These are phyloP conservation scores for Panthera tigris DNA, from an alignment of 2,113 vertebrate species.

Conservation along the genomic window DNA sequence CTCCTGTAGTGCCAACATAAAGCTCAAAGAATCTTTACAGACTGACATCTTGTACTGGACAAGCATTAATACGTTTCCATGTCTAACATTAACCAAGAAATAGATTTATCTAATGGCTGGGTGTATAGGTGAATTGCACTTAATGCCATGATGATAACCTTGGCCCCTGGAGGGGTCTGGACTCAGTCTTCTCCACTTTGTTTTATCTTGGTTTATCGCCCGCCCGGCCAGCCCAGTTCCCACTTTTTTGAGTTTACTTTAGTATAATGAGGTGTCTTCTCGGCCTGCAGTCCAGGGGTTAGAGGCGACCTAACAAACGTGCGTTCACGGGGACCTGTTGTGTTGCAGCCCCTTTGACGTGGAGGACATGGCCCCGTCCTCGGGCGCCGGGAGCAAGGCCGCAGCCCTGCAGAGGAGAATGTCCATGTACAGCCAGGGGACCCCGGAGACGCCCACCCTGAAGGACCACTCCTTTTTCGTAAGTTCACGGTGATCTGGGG, in stretches of 20 bases:
- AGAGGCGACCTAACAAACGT: not conserved
- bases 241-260: not conserved
- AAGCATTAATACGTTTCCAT: not conserved
- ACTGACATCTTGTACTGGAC: not conserved
- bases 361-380: conserved; percentile 94
- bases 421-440: conserved; percentile 98
- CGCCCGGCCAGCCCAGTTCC: not conserved
- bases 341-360: conserved; percentile 94
- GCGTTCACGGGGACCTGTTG: not conserved
- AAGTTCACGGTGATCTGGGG: conserved; percentile 82
- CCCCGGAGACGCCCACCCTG: conserved; percentile 96
- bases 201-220: not conserved
- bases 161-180: not conserved
- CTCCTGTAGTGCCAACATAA: not conserved
- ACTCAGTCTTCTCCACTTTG: not conserved
- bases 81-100: not conserved
- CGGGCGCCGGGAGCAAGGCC: conserved; percentile 92
- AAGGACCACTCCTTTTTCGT: conserved; percentile 97
- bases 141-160: not conserved
- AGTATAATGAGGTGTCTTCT: not conserved
- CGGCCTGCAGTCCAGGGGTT: accelerated
- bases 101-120: not conserved
- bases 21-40: not conserved
- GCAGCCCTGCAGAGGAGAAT: conserved; percentile 94
- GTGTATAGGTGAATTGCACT: not conserved